These are phyloP conservation scores for Centroberyx gerrardi DNA, from an alignment of 2,797 vertebrate species.

Conservation along the genomic window DNA sequence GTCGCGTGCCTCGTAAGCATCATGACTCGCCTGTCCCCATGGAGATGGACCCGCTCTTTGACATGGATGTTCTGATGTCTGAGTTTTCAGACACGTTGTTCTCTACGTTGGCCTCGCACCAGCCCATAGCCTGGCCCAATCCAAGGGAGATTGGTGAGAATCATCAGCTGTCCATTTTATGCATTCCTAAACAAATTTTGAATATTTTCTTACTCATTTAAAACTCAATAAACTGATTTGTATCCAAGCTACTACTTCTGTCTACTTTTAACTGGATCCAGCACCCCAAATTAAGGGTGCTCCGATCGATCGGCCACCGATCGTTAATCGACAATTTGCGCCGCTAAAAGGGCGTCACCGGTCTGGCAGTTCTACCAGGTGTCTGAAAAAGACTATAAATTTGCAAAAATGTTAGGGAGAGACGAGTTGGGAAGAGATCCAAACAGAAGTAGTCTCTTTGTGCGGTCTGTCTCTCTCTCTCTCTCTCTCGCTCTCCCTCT, in stretches of 20 bases:
- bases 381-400: too few relatives aligned
- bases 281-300: background rate
- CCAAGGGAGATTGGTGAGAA: constrained; percentile 94
- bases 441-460: too few relatives aligned
- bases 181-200: background rate
- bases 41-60: constrained; percentile 95
- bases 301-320: too few relatives aligned
- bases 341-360: too few relatives aligned
- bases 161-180: background rate
- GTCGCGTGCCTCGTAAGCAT: constrained; percentile 84
- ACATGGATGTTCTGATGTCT: constrained; percentile 97
- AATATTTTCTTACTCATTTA: background rate
- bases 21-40: constrained; percentile 92
- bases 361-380: too few relatives aligned
- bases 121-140: constrained; percentile 92
- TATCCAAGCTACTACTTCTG: background rate
- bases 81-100: constrained; percentile 98
- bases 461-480: too few relatives aligned
- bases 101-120: constrained; percentile 95
- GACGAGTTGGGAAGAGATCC: too few relatives aligned
- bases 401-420: too few relatives aligned
- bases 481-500: too few relatives aligned
- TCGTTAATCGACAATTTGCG: too few relatives aligned
- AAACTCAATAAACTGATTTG: background rate
- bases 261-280: background rate